Conservation (phyloP, 2,888 invertebrate genomes). For the Atethmia centrago region DNA sequence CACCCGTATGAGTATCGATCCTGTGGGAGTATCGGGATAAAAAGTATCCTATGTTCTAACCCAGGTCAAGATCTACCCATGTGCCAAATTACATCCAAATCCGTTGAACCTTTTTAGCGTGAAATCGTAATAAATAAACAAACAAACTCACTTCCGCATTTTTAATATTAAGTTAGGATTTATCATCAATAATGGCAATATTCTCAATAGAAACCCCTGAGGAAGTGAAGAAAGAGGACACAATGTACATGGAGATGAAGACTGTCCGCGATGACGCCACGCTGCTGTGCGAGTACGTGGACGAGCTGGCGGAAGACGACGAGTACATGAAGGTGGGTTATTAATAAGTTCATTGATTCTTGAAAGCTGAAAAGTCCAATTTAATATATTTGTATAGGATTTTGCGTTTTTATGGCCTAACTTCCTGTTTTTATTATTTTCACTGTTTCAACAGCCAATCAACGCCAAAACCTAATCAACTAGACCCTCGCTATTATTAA, state of each 20-base stretch:
- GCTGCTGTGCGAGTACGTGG: constrained; percentile 86
- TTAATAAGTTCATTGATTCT: not conserved
- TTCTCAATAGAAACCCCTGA: constrained; percentile 78
- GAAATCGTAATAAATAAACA: no score
- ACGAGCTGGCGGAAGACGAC: constrained; percentile 79
- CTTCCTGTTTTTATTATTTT: not conserved
- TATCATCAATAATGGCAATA: no score
- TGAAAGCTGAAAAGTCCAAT: no score
- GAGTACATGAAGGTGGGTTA: constrained; percentile 90
- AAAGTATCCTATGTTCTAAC: no score
- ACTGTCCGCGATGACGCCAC: constrained; percentile 90
- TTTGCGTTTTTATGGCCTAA: not conserved
- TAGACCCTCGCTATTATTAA: not conserved
- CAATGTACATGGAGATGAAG: constrained; percentile 90
- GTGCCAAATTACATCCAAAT: no score
- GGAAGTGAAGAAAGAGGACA: constrained; percentile 85
- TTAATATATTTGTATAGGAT: not conserved
- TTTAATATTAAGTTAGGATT: no score
- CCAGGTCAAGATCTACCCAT: no score
- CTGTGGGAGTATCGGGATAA: no score
- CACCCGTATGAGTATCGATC: no score
- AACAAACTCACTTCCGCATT: no score
- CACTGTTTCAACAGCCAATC: not conserved
- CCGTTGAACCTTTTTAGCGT: no score
- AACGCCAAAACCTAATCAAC: not conserved